Conservation (phyloP, 2,888 invertebrate species). For the Lasioglossum vierecki region DNA sequence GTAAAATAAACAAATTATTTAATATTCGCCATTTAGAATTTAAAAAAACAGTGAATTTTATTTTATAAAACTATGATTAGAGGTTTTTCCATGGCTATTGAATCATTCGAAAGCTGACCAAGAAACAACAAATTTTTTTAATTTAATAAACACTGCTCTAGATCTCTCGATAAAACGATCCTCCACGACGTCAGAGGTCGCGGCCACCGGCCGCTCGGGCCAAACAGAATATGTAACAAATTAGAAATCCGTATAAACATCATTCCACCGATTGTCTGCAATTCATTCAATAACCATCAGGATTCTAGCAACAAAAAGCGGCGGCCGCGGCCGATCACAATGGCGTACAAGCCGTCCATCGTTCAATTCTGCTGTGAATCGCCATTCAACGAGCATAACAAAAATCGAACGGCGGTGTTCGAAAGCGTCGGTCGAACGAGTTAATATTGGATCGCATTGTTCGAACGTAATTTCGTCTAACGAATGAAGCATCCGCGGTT, state of each 20-base stretch:
- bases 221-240: not conserved
- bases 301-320: slow-evolving; percentile 5
- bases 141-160: too few relatives aligned
- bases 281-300: slow-evolving; percentile 1
- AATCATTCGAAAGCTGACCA: too few relatives aligned
- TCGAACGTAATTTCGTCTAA: not conserved
- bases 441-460: not conserved
- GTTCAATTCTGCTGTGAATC: slow-evolving; percentile 2
- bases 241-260: slow-evolving; percentile 2
- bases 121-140: too few relatives aligned
- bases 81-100: too few relatives aligned
- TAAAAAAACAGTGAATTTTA: not conserved
- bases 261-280: not conserved
- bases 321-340: not conserved
- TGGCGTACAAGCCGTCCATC: not conserved
- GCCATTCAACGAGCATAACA: slow-evolving; percentile 5
- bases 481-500: not conserved
- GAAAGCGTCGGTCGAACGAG: not conserved
- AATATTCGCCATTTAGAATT: not conserved
- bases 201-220: accelerated
- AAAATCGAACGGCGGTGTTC: slow-evolving; percentile 5
- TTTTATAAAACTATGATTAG: too few relatives aligned
- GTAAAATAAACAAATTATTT: not conserved
- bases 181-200: not conserved
- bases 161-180: too few relatives aligned